Conservation (phyloP, 2,113 vertebrate species). For the Corythornis cristatus region DNA sequence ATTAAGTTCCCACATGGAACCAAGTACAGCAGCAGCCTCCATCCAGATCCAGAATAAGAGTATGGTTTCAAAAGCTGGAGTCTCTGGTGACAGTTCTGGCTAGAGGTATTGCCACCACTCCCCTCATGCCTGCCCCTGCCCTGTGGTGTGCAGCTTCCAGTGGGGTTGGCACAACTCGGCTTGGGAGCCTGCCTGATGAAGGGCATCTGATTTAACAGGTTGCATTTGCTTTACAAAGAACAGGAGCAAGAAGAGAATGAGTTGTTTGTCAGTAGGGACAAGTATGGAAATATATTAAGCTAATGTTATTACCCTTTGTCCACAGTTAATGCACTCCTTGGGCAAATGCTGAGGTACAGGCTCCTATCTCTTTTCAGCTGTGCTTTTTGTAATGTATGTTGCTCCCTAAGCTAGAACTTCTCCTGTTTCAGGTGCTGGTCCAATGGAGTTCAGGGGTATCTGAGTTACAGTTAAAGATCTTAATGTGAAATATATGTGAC, state of each 20-base stretch:
- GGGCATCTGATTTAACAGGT: neutral
- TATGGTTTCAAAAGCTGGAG: neutral
- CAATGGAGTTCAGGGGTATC: neutral
- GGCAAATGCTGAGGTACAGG: neutral
- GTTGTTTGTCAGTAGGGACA: fast-evolving
- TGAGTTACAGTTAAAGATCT: neutral
- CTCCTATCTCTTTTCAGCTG: neutral
- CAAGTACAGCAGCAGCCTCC: neutral
- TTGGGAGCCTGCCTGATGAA: neutral
- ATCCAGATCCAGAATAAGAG: neutral
- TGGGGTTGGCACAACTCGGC: neutral
- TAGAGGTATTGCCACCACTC: neutral
- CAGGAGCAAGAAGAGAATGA: neutral
- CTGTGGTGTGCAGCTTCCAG: fast-evolving
- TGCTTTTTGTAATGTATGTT: neutral
- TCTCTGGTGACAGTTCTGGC: neutral
- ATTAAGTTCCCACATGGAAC: neutral
- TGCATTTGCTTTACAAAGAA: neutral
- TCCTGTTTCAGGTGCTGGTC: neutral
- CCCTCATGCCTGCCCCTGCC: neutral
- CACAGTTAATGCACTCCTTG: neutral
- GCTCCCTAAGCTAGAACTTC: neutral
- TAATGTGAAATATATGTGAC: neutral
- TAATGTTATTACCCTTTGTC: neutral
- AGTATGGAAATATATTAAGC: neutral